Evolutionary conservation across 2,113 vertebrate species (phyloP), one percentile per base, ranked within the genome.

Genomic region (Pavo muticus): DNA sequence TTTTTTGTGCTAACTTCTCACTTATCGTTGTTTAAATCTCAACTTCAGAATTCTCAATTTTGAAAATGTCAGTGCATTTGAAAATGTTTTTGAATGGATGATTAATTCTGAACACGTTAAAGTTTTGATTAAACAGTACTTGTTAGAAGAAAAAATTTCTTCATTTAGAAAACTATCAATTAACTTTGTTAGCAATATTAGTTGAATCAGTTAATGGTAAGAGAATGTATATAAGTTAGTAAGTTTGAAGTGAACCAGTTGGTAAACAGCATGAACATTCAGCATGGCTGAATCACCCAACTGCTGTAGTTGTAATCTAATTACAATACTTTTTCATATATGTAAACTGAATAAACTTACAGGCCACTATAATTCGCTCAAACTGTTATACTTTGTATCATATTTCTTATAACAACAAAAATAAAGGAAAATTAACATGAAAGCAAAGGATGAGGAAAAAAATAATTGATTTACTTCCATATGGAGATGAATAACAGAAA

Each of bases 401-500:
- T 23, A 82, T 60, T 69, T 74, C 35, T 52, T 52, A 75, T 89
- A 64, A 40, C 14, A 25, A 39, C 5, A 40, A 95, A 91, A 81
- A 48, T 29, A 74, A 94, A 65, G 52, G 37, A 92, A 96, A 97
- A 82, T 32, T 76, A 71, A 74, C 4, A 10, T 47, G 39, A 88
- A 84, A 86, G 29, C 68, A 84, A 90, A 91, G 47, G 50, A 77
- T 59, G 60, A 65, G n/a, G 39, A 54, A 54, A 54, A 86, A 83
- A 50, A 84, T 91, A 44, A 87, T 29, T 88, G 78, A 30, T 32
- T 93, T 89, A 71, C 14, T 95, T 87, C 56, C 83, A 24, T 35
- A 82, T 82, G 88, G 48, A 84, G 69, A 94, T 72, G 91, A 84
- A 23, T 64, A 91, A 95, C 88, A 91, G 74, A 91, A 93, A 95